Evolutionary conservation across 2,888 invertebrate species (phyloP).

Genomic region (Psococerastis gibbosa): DNA sequence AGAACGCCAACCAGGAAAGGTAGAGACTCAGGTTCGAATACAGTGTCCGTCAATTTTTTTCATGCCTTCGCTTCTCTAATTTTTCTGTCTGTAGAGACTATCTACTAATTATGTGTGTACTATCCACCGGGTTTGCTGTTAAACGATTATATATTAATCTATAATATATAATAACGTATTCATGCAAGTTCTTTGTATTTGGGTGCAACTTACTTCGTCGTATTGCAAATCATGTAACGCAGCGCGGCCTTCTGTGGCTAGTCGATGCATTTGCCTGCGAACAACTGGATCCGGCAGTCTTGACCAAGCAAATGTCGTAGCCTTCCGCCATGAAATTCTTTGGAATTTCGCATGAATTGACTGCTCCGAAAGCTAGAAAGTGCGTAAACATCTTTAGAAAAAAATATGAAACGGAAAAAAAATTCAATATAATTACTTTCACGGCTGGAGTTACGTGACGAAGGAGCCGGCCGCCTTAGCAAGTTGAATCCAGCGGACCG

Average conservation of each 20-base stretch:
- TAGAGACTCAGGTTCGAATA: no score
- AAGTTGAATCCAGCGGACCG: no score
- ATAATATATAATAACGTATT: no score
- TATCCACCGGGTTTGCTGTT: neutral
- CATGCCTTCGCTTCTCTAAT: no score
- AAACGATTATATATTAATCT: neutral
- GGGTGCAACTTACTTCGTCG: slow-evolving; percentile 47
- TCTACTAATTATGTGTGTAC: no score
- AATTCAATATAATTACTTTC: no score
- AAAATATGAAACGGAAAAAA: neutral
- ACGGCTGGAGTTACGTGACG: no score
- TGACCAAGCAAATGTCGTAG: slow-evolving; percentile 46
- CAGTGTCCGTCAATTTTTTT: no score
- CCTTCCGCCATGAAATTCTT: slow-evolving; percentile 52
- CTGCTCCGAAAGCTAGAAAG: slow-evolving; percentile 40
- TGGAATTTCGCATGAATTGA: slow-evolving; percentile 52
- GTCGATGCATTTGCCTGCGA: slow-evolving; percentile 46
- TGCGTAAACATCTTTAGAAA: slow-evolving; percentile 7
- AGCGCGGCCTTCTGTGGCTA: slow-evolving; percentile 52
- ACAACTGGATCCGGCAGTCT: slow-evolving; percentile 44
- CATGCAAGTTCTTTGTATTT: no score
- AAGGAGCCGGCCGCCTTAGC: no score
- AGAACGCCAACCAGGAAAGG: no score
- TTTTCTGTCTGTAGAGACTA: no score
- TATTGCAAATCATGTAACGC: slow-evolving; percentile 54